Percentiles rank a stretch among this genome's conserved stretches.
phyloP scores from a whole-genome alignment of 2,888 invertebrate genomes.

The Tenthredo amoena region DNA sequence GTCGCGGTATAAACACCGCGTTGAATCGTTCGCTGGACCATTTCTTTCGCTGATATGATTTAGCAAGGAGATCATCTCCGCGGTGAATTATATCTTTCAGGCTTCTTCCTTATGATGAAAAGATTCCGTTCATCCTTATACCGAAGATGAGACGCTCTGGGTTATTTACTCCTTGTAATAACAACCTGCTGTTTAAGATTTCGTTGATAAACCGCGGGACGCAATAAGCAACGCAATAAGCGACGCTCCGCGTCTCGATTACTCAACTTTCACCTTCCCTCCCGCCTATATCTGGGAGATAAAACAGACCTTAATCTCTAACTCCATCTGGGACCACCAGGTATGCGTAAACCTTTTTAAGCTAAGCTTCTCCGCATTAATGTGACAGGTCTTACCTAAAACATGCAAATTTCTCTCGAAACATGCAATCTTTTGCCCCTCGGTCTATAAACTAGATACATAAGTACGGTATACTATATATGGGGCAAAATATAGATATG shows the following conservation, averaged over 20 bases:
- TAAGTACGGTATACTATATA: not conserved
- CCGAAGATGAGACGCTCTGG: not conserved
- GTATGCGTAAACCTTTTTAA: conserved; percentile 44
- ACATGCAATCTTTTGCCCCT: conserved; percentile 31
- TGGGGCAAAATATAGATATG: not conserved
- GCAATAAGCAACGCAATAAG: conserved; percentile 40
- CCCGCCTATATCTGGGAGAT: not conserved
- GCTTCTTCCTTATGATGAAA: not conserved
- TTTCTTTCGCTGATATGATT: not conserved
- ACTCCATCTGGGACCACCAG: conserved; percentile 24
- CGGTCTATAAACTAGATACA: not conserved
- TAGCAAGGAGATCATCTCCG: conserved; percentile 27
- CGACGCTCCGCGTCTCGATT: conserved; percentile 44
- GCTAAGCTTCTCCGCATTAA: conserved; percentile 36
- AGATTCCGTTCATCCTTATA: not conserved
- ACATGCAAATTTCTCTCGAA: conserved; percentile 34
- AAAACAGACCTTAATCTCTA: conserved; percentile 35
- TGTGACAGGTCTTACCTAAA: conserved; percentile 25
- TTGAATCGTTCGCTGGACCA: not conserved
- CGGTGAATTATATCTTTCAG: not conserved
- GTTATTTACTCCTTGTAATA: conserved; percentile 24
- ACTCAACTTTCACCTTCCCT: conserved; percentile 35
- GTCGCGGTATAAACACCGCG: not conserved
- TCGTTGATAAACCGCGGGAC: conserved; percentile 15
- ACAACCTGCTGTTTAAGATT: conserved; percentile 1